Evolutionary conservation across 2,113 vertebrate genomes (phyloP), one percentile per base, ranked within the genome.

Genomic region (Cebidichthys violaceus): DNA sequence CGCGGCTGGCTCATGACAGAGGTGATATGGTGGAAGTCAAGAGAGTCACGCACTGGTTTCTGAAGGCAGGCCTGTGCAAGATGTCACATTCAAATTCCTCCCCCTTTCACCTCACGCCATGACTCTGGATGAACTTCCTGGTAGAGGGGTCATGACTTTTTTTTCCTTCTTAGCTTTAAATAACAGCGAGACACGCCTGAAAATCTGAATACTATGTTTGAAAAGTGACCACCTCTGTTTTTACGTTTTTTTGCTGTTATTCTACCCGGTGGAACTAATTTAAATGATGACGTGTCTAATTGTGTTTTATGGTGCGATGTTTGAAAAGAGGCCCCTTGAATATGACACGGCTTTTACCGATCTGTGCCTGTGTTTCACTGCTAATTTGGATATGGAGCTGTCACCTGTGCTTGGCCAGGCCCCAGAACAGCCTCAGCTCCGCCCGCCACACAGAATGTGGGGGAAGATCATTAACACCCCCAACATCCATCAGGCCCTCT

Each of bases 381-480:
- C 37, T 65, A n/a, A 64, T 57, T 31, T 37, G 54, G 9, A 61
- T 24, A 41, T 52, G 50, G 43, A 87, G 61, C 73, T 37, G 79
- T 92, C 88, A 86, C 86, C 83, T 89, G 90, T 81, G 83, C 77
- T 81, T 81, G 68, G 76, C 70, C 73, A 59, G 75, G 79, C 75
- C 81, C 72, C 79, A 75, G 59, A 82, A 72, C 73, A 79, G 81
- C 71, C 79, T 82, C 69, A n/a, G 66, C 50, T 59, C 65, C 70
- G 83, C 52, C 33, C 37, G 80, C 92, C 83, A 86, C 50, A 74
- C 66, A 55, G 77, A 74, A 89, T 79, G 73, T 75, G 62, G 77
- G 75, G 77, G 18, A 50, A 54, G 73, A 91, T 94, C 86, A 84
- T 92, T 91, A 92, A 64, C 77, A 72, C 60, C 24, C 54, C 54